A percentile compares a stretch with the other conserved stretches of the same genome.
These are phyloP conservation scores for Melanotaenia maccullochi DNA, from an alignment of 2,797 vertebrate genomes.

Conservation along the genomic window DNA sequence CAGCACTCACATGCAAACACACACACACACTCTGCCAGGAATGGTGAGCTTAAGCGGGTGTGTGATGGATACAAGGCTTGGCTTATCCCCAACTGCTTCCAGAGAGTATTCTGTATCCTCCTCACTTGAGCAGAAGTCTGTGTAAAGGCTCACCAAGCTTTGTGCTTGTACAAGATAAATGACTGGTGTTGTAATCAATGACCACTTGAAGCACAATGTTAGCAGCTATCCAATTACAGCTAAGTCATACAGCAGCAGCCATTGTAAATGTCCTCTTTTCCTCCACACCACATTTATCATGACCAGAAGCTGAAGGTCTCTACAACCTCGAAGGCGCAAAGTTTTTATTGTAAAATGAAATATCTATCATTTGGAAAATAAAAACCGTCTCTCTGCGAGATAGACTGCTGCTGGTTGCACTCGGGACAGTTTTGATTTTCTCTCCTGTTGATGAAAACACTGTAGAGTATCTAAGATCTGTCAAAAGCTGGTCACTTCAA, in stretches of 20 bases:
- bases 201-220: slow-evolving; percentile 58
- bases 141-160: slow-evolving; percentile 10
- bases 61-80: slow-evolving; percentile 29
- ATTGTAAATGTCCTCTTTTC: slow-evolving; percentile 40
- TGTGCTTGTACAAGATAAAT: slow-evolving; percentile 49
- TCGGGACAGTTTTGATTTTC: slow-evolving; percentile 2
- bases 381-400: neutral
- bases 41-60: slow-evolving; percentile 8
- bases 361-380: slow-evolving; percentile 31
- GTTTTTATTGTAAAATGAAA: slow-evolving; percentile 38
- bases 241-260: slow-evolving; percentile 59
- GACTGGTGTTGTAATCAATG: slow-evolving; percentile 55
- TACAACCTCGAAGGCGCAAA: slow-evolving; percentile 11
- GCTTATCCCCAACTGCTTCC: slow-evolving; percentile 39
- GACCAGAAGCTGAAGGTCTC: slow-evolving; percentile 43
- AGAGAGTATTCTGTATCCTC: slow-evolving; percentile 19
- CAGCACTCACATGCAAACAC: slow-evolving; percentile 23
- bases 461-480: neutral
- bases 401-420: neutral
- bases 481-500: neutral
- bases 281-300: slow-evolving; percentile 42
- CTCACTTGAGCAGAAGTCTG: slow-evolving; percentile 16
- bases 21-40: neutral
- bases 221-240: slow-evolving; percentile 63
- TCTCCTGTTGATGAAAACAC: neutral